Conservation (phyloP, 2,888 invertebrate species). For the Lingula anatina region DNA sequence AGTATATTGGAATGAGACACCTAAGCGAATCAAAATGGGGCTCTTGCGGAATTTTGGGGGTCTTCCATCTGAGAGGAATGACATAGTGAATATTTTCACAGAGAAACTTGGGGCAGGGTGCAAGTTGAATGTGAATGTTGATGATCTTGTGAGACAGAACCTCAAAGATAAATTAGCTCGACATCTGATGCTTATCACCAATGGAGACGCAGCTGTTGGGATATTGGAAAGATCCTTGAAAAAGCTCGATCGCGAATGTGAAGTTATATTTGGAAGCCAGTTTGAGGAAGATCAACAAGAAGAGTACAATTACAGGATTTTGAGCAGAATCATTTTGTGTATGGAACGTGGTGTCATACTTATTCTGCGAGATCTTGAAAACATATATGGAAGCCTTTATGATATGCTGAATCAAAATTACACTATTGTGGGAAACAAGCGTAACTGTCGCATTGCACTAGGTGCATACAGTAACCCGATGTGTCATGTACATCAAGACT, state of each 20-base stretch:
- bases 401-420: constrained; percentile 33
- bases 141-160: constrained; percentile 7
- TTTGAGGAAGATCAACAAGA: constrained; percentile 10
- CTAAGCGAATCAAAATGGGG: constrained; percentile 1
- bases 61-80: not conserved
- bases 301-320: constrained; percentile 9
- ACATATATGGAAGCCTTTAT: constrained; percentile 26
- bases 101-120: not conserved
- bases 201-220: constrained; percentile 6
- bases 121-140: not conserved
- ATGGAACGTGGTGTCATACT: constrained; percentile 11
- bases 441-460: constrained; percentile 9
- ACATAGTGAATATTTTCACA: not conserved
- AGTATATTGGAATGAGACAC: no score
- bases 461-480: constrained; percentile 10
- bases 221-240: constrained; percentile 3
- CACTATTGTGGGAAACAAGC: constrained; percentile 16
- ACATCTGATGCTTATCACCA: constrained; percentile 7
- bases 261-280: constrained; percentile 8
- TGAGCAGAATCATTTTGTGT: constrained; percentile 10
- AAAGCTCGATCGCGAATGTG: not conserved
- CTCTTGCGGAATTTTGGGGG: constrained; percentile 13
- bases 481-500: constrained; percentile 13
- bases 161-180: constrained; percentile 5
- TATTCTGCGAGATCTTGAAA: constrained; percentile 11